These are phyloP conservation scores for Nephrotoma appendiculata DNA, from an alignment of 2,888 invertebrate genomes.

Conservation along the genomic window DNA sequence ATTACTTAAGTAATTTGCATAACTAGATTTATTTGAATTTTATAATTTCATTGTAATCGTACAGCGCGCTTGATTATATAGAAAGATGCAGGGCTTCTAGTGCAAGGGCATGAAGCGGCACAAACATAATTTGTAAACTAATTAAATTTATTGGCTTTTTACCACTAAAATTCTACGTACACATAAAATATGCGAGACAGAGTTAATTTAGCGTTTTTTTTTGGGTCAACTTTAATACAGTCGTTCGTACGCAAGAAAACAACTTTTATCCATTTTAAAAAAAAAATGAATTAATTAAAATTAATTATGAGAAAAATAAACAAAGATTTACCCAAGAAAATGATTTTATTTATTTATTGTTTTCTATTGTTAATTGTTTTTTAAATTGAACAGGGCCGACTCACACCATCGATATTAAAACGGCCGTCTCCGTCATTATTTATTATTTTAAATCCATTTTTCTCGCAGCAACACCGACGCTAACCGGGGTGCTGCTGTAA, in stretches of 20 bases:
- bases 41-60: background rate
- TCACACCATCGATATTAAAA: background rate
- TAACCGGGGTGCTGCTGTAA: too few species aligned
- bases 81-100: background rate
- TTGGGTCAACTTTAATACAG: background rate
- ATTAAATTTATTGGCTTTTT: background rate
- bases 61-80: background rate
- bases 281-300: background rate
- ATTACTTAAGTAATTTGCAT: background rate
- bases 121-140: background rate
- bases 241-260: background rate
- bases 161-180: background rate
- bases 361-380: background rate
- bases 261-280: background rate
- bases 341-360: background rate
- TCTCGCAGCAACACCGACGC: too few species aligned
- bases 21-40: background rate
- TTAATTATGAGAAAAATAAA: background rate
- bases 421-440: too few species aligned
- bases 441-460: too few species aligned
- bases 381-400: background rate
- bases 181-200: background rate
- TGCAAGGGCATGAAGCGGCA: background rate
- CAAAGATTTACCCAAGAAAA: background rate
- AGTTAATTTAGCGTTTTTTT: background rate